phyloP scores from a whole-genome alignment of 2,113 vertebrate genomes.

The Cryptotis parvus region DNA sequence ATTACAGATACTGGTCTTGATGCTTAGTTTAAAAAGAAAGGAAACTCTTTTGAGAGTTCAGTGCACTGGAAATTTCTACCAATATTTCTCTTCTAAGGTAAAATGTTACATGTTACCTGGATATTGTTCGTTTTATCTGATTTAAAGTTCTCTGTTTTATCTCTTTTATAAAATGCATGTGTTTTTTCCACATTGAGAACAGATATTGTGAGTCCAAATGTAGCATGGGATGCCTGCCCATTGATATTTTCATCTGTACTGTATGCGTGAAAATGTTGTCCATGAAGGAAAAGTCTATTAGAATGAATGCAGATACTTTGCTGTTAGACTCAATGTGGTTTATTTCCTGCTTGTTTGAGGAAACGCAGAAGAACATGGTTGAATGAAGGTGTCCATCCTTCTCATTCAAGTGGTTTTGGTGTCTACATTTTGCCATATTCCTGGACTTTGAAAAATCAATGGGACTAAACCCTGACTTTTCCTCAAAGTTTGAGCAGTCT shows the following conservation, averaged over 20 bases:
- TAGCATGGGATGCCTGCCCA: constrained; percentile 84
- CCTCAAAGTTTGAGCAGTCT: constrained; percentile 68
- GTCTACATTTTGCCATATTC: constrained; percentile 76
- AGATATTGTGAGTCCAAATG: constrained; percentile 73
- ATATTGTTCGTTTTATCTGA: constrained; percentile 80
- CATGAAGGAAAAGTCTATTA: constrained; percentile 45
- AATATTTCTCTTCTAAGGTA: constrained; percentile 81
- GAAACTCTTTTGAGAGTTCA: constrained; percentile 82
- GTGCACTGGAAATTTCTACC: constrained; percentile 86
- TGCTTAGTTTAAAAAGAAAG: constrained; percentile 78
- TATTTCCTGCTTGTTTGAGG: constrained; percentile 77
- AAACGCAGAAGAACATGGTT: constrained; percentile 27
- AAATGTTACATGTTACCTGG: constrained; percentile 80
- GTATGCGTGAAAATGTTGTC: constrained; percentile 76
- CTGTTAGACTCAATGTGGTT: constrained; percentile 58
- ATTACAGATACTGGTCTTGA: constrained; percentile 77
- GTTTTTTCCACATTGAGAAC: constrained; percentile 67
- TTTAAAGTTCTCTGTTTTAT: constrained; percentile 74
- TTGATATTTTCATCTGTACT: constrained; percentile 64
- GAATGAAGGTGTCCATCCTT: constrained; percentile 53
- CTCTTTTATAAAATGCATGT: constrained; percentile 82
- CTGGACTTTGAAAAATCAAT: constrained; percentile 79
- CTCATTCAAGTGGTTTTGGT: constrained; percentile 66
- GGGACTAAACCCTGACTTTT: constrained; percentile 63
- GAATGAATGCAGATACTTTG: constrained; percentile 68